Base-by-base conservation (phyloP, 2,888 invertebrate species). In the Lycia hirtaria region DNA sequence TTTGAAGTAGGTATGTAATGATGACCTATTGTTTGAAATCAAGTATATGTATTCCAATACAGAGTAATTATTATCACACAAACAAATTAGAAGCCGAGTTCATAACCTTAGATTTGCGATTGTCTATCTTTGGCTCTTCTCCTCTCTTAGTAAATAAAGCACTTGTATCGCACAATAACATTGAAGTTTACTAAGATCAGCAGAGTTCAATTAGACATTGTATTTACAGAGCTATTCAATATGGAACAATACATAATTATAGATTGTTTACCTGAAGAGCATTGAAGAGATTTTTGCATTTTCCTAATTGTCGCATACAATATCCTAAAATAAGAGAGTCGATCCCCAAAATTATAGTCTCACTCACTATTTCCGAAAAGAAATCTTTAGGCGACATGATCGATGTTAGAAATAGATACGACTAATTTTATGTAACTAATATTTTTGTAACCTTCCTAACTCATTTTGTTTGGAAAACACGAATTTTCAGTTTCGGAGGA, bases 301-400 rank as follows among this genome's bases (percentile, higher is more conserved):
- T 94, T 73, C 94, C 94, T 84, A 96, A 95, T 82, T 96, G 95
- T 75, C 94, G 95, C 30, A 96, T 86, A 78, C 96, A 96, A 56
- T 95, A 91, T 0, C 95, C 95, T 61, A 97, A 92, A 71, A 97
- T 94, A 24, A 97, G 78, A 19, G 95, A 92, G 80, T 97, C 96
- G 49, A 97, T 93, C 24, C 96, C 95, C 45, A 97, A 87, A 17
- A 95, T 94, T 64, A 97, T 89, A 41, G 94, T 93, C 92, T 97
- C 96, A 22, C 95, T 95, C 59, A 91, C 85, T 58, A 92, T 75
- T 73, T 92, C 91, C 14, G 89, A 87, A 57, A 96, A 78, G 83
- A 95, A 95, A 78, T 97, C 96, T 96, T 96, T 56, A 52, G 69
- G 54, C 33, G 14, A 53, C 49, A 20, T 53, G 33, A 43, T 22